Base-by-base conservation (phyloP, 1,140 invertebrate species). In the Drosophila parvula region DNA sequence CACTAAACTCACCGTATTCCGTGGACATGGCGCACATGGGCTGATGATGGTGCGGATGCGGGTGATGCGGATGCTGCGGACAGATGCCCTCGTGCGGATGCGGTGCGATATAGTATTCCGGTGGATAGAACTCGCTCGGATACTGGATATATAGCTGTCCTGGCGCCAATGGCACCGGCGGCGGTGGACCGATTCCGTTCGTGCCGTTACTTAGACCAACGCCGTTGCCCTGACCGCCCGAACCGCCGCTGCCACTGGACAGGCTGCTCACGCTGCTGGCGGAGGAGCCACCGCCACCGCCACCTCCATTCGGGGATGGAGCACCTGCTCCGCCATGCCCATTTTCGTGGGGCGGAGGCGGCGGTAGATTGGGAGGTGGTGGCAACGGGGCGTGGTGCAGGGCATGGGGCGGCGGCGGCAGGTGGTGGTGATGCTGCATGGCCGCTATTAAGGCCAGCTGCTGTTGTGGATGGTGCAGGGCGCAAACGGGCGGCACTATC, bases 81-180 rank as follows among this genome's bases (percentile, higher is more conserved):
- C 91, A 91, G 41, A 91, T 91, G n/a, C 84, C 88, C 60, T 91
- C 91, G 61, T 90, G 82, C 55, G 90, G 88, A 78, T 91, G 88
- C 16, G 91, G 91, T 22, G 90, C 84, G 8, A 91, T 84, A 48
- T 91, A 91, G 73, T 91, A 91, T 56, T 91, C 90, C 47, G 90
- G 74, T 51, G 91, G 90, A 91, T 82, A 91, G 51, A 90, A 91
- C 40, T 91, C 91, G 48, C 89, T 77, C 28, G 89, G 79, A 78
- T 91, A 91, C 67, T 81, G 91, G 41, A 91, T 91, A 47, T 90
- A 91, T 9, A 91, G 56, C 32, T 90, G 90, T 7, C 84, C 84
- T 1, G 90, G 79, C 1, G 88, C 81, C 50, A 88, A 51, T 32
- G 78, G 69, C 18, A 75, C 62, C 36, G 64, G 51, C 36, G 47